Evolutionary conservation across 2,888 invertebrate species (phyloP).

Genomic region (Tetragonisca angustula): DNA sequence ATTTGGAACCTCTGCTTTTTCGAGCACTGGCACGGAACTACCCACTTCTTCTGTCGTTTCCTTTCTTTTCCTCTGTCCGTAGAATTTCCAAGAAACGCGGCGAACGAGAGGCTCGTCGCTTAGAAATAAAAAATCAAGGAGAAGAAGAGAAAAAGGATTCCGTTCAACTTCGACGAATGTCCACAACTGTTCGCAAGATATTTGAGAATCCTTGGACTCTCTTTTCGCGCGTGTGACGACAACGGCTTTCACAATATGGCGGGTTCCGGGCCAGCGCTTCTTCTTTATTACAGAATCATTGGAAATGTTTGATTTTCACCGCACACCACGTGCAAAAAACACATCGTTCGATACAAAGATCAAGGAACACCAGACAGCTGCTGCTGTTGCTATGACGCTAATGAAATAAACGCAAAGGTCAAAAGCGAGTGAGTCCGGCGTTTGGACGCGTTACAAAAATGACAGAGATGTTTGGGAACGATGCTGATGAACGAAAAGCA

Average conservation of each 20-base stretch:
- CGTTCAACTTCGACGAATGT: background rate
- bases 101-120: rapidly evolving
- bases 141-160: no score
- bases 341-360: slow-evolving; percentile 24
- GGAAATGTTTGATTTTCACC: background rate
- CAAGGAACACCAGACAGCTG: slow-evolving; percentile 2
- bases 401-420: slow-evolving; percentile 12
- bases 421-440: background rate
- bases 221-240: background rate
- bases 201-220: background rate
- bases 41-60: background rate
- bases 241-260: background rate
- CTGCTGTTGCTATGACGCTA: slow-evolving; percentile 1
- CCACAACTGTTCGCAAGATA: background rate
- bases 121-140: background rate
- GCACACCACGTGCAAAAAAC: slow-evolving; percentile 30
- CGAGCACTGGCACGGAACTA: slow-evolving; percentile 12
- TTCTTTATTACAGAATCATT: background rate
- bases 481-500: background rate
- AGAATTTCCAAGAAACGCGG: background rate
- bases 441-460: slow-evolving; percentile 10
- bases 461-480: background rate
- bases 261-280: slow-evolving; percentile 3
- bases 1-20: background rate
- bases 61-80: no score